Evolutionary conservation across 2,888 invertebrate genomes (phyloP).

Genomic region (Mythimna lalbum): DNA sequence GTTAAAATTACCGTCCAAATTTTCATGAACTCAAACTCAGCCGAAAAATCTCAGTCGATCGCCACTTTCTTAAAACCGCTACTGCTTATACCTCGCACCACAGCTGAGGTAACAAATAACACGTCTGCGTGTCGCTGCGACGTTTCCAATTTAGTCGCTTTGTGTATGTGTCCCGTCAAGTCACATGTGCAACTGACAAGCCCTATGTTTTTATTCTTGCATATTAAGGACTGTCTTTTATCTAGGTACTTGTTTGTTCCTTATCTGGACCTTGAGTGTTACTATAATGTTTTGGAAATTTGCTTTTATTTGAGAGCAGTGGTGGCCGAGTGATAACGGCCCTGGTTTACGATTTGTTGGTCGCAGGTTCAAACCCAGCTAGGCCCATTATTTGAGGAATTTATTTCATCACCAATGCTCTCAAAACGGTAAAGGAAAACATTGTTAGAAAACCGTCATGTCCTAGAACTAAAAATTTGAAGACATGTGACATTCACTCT

Average conservation of each 20-base stretch:
- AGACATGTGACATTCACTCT: too few species aligned
- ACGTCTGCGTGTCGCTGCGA: slow-evolving; percentile 76
- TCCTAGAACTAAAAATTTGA: too few species aligned
- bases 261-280: neutral
- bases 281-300: neutral
- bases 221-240: slow-evolving; percentile 56
- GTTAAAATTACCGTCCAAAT: too few species aligned
- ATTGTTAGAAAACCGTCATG: too few species aligned
- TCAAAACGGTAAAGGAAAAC: too few species aligned
- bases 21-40: neutral
- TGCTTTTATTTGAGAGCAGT: neutral
- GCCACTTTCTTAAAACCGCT: slow-evolving; percentile 16
- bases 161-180: slow-evolving; percentile 73
- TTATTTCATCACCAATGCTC: too few species aligned
- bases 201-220: slow-evolving; percentile 63
- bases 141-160: slow-evolving; percentile 79
- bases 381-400: too few species aligned
- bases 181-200: slow-evolving; percentile 69
- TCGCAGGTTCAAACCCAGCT: too few species aligned
- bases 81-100: slow-evolving; percentile 26
- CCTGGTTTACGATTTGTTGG: too few species aligned
- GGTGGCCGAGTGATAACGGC: too few species aligned
- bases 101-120: slow-evolving; percentile 75
- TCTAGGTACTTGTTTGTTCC: slow-evolving; percentile 12
- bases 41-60: neutral